Conservation (phyloP, 2,888 invertebrate species). For the Pediacus dermestoides region DNA sequence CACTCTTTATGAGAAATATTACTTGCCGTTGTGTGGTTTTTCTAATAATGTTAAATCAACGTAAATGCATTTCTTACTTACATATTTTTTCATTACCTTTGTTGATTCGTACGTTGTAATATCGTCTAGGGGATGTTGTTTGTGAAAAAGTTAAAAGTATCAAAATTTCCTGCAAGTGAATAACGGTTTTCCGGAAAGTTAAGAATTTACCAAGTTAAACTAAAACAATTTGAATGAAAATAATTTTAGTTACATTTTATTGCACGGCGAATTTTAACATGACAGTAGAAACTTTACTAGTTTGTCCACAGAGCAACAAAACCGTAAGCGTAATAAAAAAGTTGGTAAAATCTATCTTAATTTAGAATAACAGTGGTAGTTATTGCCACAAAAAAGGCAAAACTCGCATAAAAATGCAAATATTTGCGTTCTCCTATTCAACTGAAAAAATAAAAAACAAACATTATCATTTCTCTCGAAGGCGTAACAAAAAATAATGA, state of each 20-base stretch:
- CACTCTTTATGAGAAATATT: constrained; percentile 28
- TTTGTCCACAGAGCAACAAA: constrained; percentile 22
- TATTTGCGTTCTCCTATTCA: constrained; percentile 35
- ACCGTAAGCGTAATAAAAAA: constrained; percentile 29
- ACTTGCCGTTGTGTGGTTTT: constrained; percentile 21
- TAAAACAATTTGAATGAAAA: constrained; percentile 1
- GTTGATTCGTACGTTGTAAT: no score
- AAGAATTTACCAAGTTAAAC: no score
- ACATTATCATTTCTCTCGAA: constrained; percentile 44
- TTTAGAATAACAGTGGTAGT: constrained; percentile 41
- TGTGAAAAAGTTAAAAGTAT: constrained; percentile 1
- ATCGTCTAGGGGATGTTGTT: no score
- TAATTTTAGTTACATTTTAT: constrained; percentile 3
- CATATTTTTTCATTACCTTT: no score
- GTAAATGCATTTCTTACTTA: no score
- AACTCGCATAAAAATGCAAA: constrained; percentile 47
- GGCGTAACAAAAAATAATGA: constrained; percentile 45
- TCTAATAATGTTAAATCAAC: no score
- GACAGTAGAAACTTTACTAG: constrained; percentile 22
- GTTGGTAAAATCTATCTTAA: constrained; percentile 39
- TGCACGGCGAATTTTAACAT: no score
- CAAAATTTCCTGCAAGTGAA: not conserved
- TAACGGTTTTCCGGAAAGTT: no score
- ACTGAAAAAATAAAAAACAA: constrained; percentile 41
- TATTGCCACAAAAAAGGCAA: constrained; percentile 38